Evolutionary conservation across 2,797 vertebrate species (phyloP).

Genomic region (Xiphophorus birchmanni): DNA sequence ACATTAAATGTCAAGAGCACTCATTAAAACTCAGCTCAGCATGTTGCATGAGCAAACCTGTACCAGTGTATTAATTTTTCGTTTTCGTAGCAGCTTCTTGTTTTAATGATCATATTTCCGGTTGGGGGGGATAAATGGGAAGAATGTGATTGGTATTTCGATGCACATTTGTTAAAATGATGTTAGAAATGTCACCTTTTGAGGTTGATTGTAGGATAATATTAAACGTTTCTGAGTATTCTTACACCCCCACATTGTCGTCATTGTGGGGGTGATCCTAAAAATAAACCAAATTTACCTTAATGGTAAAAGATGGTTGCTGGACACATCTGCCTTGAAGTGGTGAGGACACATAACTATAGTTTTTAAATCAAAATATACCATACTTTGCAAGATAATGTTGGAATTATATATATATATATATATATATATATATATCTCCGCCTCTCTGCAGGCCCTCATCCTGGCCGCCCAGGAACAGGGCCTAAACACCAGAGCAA

Average conservation of each 20-base stretch:
- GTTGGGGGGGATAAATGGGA: conserved; percentile 9
- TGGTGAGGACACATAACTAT: background rate
- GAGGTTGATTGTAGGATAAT: conserved; percentile 8
- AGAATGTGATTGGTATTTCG: conserved; percentile 21
- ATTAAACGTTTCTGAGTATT: background rate
- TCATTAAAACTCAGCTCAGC: conserved; percentile 37
- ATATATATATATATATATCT: too few relatives aligned
- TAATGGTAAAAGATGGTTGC: too few relatives aligned
- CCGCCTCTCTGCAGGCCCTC: too few relatives aligned
- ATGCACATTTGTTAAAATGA: conserved; percentile 11
- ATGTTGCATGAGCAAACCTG: conserved; percentile 36
- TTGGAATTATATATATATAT: too few relatives aligned
- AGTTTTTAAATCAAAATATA: background rate
- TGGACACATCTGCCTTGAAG: background rate
- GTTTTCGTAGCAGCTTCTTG: conserved; percentile 37
- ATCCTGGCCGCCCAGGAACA: too few relatives aligned
- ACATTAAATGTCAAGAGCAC: conserved; percentile 66
- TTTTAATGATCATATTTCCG: conserved; percentile 40
- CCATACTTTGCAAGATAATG: too few relatives aligned
- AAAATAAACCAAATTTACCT: background rate
- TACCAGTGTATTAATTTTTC: conserved; percentile 10
- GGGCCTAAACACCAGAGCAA: too few relatives aligned
- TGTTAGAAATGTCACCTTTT: background rate
- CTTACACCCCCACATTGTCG: background rate
- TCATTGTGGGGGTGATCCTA: background rate